A percentile compares a stretch with the other conserved stretches of the same genome.
Evolutionary conservation across 1,140 invertebrate species (phyloP).

Genomic region (Charaxes varanes): DNA sequence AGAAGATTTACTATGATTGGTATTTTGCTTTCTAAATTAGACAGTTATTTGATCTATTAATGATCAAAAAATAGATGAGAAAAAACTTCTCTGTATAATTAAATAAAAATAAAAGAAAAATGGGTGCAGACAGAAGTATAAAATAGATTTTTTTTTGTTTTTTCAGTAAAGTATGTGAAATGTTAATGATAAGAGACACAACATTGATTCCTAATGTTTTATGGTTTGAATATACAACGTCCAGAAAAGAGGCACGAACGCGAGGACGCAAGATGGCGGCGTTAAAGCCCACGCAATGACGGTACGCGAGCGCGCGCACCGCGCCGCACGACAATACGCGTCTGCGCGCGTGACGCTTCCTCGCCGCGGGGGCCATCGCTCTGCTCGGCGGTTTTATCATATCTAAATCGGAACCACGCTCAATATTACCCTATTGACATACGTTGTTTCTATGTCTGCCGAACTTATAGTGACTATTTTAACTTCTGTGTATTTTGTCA

Average conservation of each 20-base stretch:
- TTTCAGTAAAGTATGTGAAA: slow-evolving; percentile 89
- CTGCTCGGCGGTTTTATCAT: slow-evolving; percentile 42
- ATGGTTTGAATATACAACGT: slow-evolving; percentile 96
- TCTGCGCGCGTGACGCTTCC: slow-evolving; percentile 45
- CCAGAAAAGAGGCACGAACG: slow-evolving; percentile 85
- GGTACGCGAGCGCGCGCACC: slow-evolving; percentile 49
- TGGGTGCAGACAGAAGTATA: too few relatives aligned
- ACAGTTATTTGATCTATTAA: too few relatives aligned
- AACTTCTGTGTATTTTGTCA: too few relatives aligned
- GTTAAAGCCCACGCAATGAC: slow-evolving; percentile 90
- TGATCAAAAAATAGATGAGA: too few relatives aligned
- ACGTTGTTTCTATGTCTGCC: background rate
- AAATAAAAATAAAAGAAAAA: too few relatives aligned
- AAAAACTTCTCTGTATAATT: too few relatives aligned
- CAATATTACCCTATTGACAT: slow-evolving; percentile 15
- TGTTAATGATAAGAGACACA: slow-evolving; percentile 90
- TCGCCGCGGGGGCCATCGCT: slow-evolving; percentile 43
- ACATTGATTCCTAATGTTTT: slow-evolving; percentile 94
- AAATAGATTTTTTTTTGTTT: too few relatives aligned
- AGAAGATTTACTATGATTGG: background rate
- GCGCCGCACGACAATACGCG: slow-evolving; percentile 7
- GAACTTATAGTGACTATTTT: too few relatives aligned
- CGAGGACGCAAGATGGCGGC: slow-evolving; percentile 88
- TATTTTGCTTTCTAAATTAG: too few relatives aligned
- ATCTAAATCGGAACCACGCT: slow-evolving; percentile 16